Evolutionary conservation across 2,888 invertebrate species (phyloP).

Genomic region (Caenorhabditis plicata): DNA sequence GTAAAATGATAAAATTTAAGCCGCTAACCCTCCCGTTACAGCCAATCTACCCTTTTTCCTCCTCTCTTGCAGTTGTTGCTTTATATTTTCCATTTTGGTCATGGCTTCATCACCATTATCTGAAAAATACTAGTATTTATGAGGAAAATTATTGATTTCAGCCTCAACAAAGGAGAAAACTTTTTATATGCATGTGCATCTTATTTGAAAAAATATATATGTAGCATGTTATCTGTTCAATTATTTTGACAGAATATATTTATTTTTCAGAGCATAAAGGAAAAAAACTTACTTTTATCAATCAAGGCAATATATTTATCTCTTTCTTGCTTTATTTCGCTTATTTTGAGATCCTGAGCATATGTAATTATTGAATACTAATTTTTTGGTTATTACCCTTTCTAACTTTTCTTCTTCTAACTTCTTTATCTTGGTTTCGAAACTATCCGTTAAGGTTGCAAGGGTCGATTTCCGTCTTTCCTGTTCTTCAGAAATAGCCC

Average conservation of each 20-base stretch:
- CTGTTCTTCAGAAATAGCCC: slow-evolving; percentile 35
- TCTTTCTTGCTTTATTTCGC: slow-evolving; percentile 21
- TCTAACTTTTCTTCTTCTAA: slow-evolving; percentile 36
- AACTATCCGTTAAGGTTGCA: slow-evolving; percentile 31
- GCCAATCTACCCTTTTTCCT: slow-evolving; percentile 44
- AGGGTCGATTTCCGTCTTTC: slow-evolving; percentile 35
- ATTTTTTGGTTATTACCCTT: slow-evolving; percentile 3
- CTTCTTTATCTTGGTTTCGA: slow-evolving; percentile 34
- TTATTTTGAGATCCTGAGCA: slow-evolving; percentile 24
- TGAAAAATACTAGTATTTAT: slow-evolving; percentile 8
- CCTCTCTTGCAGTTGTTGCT: slow-evolving; percentile 58
- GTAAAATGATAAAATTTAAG: not conserved
- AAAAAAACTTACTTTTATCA: slow-evolving; percentile 29
- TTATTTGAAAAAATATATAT: too few species aligned
- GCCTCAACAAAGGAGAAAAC: too few species aligned
- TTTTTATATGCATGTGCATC: too few species aligned
- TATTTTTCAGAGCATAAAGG: not conserved
- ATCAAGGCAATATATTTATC: slow-evolving; percentile 23
- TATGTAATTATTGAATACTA: not conserved
- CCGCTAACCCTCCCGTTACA: slow-evolving; percentile 32
- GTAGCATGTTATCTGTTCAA: too few species aligned
- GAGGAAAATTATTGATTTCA: too few species aligned
- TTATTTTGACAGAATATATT: not conserved
- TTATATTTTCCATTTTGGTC: slow-evolving; percentile 55
- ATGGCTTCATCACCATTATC: slow-evolving; percentile 35